Percentiles rank a stretch among this genome's conserved stretches.
Conservation (phyloP, 2,888 invertebrate species). For the Busseola fusca region DNA sequence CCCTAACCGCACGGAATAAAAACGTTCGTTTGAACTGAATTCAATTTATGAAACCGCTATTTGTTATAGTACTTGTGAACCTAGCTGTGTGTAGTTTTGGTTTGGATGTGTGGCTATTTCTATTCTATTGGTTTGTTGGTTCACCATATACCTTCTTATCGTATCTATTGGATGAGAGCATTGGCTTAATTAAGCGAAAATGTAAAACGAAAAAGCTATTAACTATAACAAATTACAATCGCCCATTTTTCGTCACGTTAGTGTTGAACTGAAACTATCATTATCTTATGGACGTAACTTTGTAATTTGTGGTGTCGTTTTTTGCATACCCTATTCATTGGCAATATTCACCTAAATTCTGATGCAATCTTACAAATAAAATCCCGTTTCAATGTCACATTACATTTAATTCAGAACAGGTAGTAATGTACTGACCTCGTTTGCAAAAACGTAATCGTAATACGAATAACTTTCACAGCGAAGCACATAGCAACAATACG, state of each 20-base stretch:
- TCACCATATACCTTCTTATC: background rate
- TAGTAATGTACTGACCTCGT: slow-evolving; percentile 57
- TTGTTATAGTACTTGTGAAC: slow-evolving; percentile 63
- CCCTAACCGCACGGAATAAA: slow-evolving; percentile 67
- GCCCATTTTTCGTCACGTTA: background rate
- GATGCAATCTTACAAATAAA: slow-evolving; percentile 25
- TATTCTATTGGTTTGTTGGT: slow-evolving; percentile 2
- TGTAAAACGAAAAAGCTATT: slow-evolving; percentile 8
- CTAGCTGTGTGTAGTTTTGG: slow-evolving; percentile 21
- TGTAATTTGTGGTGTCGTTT: background rate
- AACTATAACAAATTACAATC: slow-evolving; percentile 8
- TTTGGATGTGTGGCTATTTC: slow-evolving; percentile 1
- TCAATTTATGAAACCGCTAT: slow-evolving; percentile 73
- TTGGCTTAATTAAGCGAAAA: slow-evolving; percentile 18
- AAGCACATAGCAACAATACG: slow-evolving; percentile 32
- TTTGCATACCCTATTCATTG: background rate
- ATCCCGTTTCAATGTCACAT: slow-evolving; percentile 52
- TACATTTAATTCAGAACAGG: slow-evolving; percentile 52
- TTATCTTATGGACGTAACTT: background rate
- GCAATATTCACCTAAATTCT: background rate
- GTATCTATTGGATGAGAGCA: slow-evolving; percentile 6
- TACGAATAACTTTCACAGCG: slow-evolving; percentile 50
- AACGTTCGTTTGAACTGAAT: slow-evolving; percentile 64
- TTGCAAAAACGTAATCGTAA: slow-evolving; percentile 49
- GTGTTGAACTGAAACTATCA: background rate